These are phyloP conservation scores for Hoplias malabaricus DNA, from an alignment of 2,113 vertebrate genomes.

Conservation along the genomic window DNA sequence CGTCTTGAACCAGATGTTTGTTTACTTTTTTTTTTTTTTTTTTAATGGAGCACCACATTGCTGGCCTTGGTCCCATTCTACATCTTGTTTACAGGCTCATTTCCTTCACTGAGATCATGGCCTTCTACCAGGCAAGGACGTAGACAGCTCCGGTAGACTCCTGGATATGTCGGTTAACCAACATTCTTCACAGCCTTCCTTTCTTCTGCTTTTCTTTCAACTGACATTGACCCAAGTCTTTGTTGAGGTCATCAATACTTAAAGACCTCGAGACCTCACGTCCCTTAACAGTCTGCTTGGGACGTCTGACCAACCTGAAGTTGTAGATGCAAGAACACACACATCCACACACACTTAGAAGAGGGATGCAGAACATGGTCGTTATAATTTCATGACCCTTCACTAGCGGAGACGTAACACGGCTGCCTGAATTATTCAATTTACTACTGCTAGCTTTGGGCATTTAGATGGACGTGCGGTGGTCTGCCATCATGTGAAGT, in stretches of 20 bases:
- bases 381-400: constrained; percentile 73
- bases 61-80: too few species aligned
- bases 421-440: constrained; percentile 70
- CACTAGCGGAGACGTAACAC: constrained; percentile 62
- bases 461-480: background rate
- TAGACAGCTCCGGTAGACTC: too few species aligned
- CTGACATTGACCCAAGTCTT: constrained; percentile 52
- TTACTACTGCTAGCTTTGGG: background rate
- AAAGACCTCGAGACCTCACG: constrained; percentile 55
- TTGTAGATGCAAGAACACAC: background rate
- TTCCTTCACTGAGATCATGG: background rate
- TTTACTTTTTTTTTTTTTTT: too few species aligned
- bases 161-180: background rate
- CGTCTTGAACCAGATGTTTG: too few species aligned
- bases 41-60: too few species aligned
- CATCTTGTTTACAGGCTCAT: too few species aligned
- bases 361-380: constrained; percentile 37
- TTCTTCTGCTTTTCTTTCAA: background rate
- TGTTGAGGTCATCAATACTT: constrained; percentile 65
- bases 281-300: constrained; percentile 51
- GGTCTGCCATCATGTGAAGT: background rate
- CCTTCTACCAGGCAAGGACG: background rate
- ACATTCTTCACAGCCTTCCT: background rate
- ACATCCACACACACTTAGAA: background rate
- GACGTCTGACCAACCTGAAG: constrained; percentile 41